These are phyloP conservation scores for Tinea semifulvella DNA, from an alignment of 2,888 invertebrate genomes.

Conservation along the genomic window DNA sequence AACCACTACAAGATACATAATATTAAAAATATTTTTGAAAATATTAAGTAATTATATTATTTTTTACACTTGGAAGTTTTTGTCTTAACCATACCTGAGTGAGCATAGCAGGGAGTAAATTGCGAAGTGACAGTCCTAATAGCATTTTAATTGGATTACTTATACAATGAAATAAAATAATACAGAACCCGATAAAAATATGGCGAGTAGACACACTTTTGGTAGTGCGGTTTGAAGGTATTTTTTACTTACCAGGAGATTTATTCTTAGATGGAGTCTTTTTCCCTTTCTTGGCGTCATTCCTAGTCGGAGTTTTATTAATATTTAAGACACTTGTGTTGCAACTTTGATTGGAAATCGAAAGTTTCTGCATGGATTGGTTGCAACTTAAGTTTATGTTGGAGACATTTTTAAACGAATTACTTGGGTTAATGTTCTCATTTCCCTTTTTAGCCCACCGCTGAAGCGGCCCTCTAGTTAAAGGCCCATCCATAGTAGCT, in stretches of 20 bases:
- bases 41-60: too few relatives aligned
- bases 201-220: too few relatives aligned
- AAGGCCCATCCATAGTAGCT: slow-evolving; percentile 80
- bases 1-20: too few relatives aligned
- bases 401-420: slow-evolving; percentile 51
- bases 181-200: too few relatives aligned
- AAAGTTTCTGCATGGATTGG: slow-evolving; percentile 70
- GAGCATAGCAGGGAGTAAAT: too few relatives aligned
- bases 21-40: too few relatives aligned
- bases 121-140: too few relatives aligned
- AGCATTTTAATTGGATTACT: too few relatives aligned
- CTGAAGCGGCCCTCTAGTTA: slow-evolving; percentile 79
- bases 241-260: slow-evolving; percentile 72
- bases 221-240: too few relatives aligned
- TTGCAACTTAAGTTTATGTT: slow-evolving; percentile 71
- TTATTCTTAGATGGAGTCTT: slow-evolving; percentile 73
- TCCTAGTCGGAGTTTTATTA: slow-evolving; percentile 66
- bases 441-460: slow-evolving; percentile 82
- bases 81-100: neutral
- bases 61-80: neutral
- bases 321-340: slow-evolving; percentile 59
- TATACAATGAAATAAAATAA: too few relatives aligned
- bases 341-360: slow-evolving; percentile 64
- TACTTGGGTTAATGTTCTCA: slow-evolving; percentile 65
- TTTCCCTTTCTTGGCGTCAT: slow-evolving; percentile 67